A percentile compares a stretch with the other conserved stretches of the same genome.
These are phyloP conservation scores for Metacarcinus magister DNA, from an alignment of 2,888 invertebrate genomes.

Conservation along the genomic window DNA sequence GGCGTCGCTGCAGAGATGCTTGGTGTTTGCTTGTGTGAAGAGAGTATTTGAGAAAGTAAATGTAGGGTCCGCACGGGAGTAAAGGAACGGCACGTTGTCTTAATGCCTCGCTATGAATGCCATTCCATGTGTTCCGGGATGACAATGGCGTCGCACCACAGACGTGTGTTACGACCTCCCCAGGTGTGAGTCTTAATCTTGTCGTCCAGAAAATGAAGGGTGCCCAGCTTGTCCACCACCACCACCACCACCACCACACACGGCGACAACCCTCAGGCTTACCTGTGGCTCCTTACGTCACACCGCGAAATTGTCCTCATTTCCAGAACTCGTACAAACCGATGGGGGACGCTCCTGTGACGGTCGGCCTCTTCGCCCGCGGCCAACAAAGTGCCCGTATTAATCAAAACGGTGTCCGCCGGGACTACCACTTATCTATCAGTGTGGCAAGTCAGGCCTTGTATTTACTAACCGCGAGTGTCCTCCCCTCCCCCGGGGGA, in stretches of 20 bases:
- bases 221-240: not conserved
- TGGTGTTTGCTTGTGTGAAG: not conserved
- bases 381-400: constrained; percentile 13
- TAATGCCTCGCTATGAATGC: not conserved
- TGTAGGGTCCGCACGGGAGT: not conserved
- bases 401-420: constrained; percentile 14
- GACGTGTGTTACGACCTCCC: not conserved
- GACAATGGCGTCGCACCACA: not conserved
- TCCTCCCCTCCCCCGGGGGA: not conserved
- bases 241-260: not conserved
- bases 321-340: constrained; percentile 12
- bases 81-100: not conserved
- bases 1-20: not conserved
- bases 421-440: constrained; percentile 15
- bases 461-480: constrained; percentile 26
- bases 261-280: not conserved
- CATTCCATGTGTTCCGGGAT: not conserved
- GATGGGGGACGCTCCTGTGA: not conserved
- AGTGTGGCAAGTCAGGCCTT: constrained; percentile 26
- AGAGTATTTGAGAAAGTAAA: not conserved
- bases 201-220: not conserved
- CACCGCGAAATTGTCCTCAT: not conserved
- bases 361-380: not conserved
- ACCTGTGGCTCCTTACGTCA: not conserved
- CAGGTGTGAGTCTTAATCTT: not conserved